Conservation (phyloP, 1,140 invertebrate species). For the Littorina saxatilis region DNA sequence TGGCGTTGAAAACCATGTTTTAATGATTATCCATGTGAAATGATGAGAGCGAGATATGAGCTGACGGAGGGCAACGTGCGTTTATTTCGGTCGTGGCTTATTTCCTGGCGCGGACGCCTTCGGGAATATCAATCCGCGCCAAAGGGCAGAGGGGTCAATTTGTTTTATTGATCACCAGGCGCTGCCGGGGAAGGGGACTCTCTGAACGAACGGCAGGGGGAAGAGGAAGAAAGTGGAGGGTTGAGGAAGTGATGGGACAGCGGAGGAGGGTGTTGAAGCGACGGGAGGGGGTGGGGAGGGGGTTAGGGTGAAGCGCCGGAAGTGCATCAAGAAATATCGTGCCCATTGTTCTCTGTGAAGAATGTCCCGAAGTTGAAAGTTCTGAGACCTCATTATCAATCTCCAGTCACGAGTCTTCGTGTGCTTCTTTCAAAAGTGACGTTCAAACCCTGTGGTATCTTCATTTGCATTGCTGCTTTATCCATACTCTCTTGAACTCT, state of each 20-base stretch:
- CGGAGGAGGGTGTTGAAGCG: not conserved
- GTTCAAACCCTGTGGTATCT: too few relatives aligned
- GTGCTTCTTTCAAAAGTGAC: too few relatives aligned
- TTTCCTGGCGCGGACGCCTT: slow-evolving; percentile 41
- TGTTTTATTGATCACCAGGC: slow-evolving; percentile 39
- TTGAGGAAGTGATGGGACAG: not conserved
- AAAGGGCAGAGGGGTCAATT: slow-evolving; percentile 46
- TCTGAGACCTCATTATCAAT: too few relatives aligned
- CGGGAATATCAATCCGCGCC: slow-evolving; percentile 44
- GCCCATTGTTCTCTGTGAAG: slow-evolving; percentile 12
- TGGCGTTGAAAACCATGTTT: slow-evolving; percentile 29
- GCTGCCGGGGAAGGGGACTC: not conserved
- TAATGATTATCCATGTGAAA: slow-evolving; percentile 42
- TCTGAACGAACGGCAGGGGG: not conserved
- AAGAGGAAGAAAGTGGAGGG: not conserved
- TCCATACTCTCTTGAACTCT: too few relatives aligned
- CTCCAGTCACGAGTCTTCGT: too few relatives aligned
- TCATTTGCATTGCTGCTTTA: too few relatives aligned
- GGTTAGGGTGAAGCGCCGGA: slow-evolving; percentile 9
- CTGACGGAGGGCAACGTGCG: slow-evolving; percentile 39
- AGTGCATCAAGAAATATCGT: slow-evolving; percentile 32
- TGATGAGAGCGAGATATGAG: slow-evolving; percentile 35
- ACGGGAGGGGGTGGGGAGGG: not conserved
- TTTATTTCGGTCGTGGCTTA: slow-evolving; percentile 43
- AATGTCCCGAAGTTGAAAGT: not conserved